Percentiles rank a stretch among this genome's conserved stretches.
phyloP scores from a whole-genome alignment of 2,888 invertebrate species.

The Synanthedon vespiformis region DNA sequence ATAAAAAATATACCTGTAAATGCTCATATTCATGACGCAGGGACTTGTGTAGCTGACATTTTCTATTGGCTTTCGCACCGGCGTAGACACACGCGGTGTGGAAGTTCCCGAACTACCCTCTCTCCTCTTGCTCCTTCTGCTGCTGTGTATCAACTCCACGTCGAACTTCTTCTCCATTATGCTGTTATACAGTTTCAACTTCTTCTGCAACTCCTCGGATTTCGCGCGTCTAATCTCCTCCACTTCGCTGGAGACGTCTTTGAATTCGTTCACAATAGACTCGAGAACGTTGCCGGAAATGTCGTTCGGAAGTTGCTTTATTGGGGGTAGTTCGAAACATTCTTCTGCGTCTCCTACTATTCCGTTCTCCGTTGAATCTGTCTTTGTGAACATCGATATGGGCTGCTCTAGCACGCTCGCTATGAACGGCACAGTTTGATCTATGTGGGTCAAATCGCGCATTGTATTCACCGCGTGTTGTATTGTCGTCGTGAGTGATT shows the following conservation, averaged over 20 bases:
- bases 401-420: slow-evolving; percentile 53
- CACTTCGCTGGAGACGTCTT: slow-evolving; percentile 40
- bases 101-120: slow-evolving; percentile 25
- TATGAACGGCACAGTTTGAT: slow-evolving; percentile 52
- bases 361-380: slow-evolving; percentile 37
- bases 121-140: slow-evolving; percentile 43
- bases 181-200: slow-evolving; percentile 74
- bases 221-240: slow-evolving; percentile 38
- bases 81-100: slow-evolving; percentile 33
- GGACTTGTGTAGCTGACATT: slow-evolving; percentile 38
- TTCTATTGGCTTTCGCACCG: slow-evolving; percentile 22
- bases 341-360: slow-evolving; percentile 76
- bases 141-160: slow-evolving; percentile 75
- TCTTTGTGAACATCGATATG: slow-evolving; percentile 40
- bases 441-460: slow-evolving; percentile 43
- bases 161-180: slow-evolving; percentile 81
- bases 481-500: slow-evolving; percentile 50
- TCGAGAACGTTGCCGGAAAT: slow-evolving; percentile 51
- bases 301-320: slow-evolving; percentile 63
- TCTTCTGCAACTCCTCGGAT: slow-evolving; percentile 49
- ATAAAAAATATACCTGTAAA: slow-evolving; percentile 33
- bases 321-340: slow-evolving; percentile 78
- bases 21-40: slow-evolving; percentile 43
- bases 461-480: slow-evolving; percentile 60
- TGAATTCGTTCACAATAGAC: slow-evolving; percentile 55